phyloP scores from a whole-genome alignment of 2,888 invertebrate genomes.

The Leptogaster cylindrica region DNA sequence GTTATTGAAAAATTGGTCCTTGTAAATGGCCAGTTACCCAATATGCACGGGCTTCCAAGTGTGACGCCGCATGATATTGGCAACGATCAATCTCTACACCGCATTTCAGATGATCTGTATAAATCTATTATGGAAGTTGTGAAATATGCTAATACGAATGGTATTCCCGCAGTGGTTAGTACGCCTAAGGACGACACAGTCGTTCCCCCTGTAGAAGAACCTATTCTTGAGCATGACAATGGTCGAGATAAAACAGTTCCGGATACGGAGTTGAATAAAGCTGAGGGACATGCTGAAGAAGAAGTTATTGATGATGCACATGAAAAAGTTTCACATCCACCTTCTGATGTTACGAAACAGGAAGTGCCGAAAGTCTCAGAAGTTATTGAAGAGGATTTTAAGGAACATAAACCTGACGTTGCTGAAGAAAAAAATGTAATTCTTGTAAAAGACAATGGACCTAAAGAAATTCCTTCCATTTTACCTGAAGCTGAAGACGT shows the following conservation, averaged over 20 bases:
- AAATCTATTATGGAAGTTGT: constrained; percentile 4
- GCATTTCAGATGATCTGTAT: neutral
- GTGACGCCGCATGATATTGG: neutral
- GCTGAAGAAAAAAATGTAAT: no score
- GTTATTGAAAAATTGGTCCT: constrained; percentile 12
- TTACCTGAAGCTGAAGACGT: no score
- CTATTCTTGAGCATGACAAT: neutral
- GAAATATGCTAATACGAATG: neutral
- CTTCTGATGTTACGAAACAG: neutral
- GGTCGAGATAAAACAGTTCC: neutral
- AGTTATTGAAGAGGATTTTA: no score
- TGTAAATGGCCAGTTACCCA: constrained; percentile 6
- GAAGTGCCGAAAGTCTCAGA: no score
- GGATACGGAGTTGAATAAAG: neutral
- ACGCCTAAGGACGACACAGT: no score
- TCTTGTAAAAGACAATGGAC: no score
- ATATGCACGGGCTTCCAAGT: neutral
- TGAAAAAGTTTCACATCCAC: neutral
- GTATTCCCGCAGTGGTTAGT: no score
- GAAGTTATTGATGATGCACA: no score
- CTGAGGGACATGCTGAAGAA: no score
- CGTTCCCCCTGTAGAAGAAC: no score
- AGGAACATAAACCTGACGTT: no score
- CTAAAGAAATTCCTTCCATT: no score
- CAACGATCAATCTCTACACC: neutral